Conservation (phyloP, 2,113 vertebrate species). For the Chaenogobius annularis region DNA sequence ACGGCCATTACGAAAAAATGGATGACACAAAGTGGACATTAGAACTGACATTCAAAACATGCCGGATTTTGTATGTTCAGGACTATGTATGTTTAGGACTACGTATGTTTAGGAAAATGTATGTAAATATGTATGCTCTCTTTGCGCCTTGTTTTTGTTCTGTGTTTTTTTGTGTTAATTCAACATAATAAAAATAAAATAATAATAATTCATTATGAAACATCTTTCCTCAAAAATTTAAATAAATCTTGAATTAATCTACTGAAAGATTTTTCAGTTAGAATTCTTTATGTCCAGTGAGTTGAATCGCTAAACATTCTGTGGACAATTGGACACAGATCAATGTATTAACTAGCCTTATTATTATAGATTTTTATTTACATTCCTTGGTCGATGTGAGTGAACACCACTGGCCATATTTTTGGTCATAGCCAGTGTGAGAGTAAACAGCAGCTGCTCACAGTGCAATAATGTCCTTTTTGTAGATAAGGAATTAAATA, state of each 20-base stretch:
- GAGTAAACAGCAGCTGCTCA: conserved; percentile 27
- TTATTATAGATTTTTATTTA: neutral
- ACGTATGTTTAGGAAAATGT: too few relatives aligned
- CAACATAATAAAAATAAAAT: too few relatives aligned
- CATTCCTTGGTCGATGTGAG: conserved; percentile 28
- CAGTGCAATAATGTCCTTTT: conserved; percentile 32
- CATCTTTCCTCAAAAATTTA: neutral
- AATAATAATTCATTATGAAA: neutral
- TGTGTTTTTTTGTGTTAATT: too few relatives aligned
- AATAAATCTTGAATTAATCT: neutral
- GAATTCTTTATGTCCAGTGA: neutral
- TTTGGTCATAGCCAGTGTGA: conserved; percentile 23
- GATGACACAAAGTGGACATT: neutral
- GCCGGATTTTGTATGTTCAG: too few relatives aligned
- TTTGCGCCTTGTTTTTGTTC: too few relatives aligned
- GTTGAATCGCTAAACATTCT: neutral
- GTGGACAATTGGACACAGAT: neutral
- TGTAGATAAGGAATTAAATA: conserved; percentile 60
- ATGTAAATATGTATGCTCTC: too few relatives aligned
- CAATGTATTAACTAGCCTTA: neutral
- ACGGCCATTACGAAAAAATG: too few relatives aligned
- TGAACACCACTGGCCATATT: conserved; percentile 11
- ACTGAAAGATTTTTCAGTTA: neutral
- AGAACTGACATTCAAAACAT: neutral
- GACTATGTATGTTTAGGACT: too few relatives aligned